Percentiles rank a stretch among this genome's conserved stretches.
Evolutionary conservation across 2,888 invertebrate species (phyloP).

Genomic region (Cenopis cana): DNA sequence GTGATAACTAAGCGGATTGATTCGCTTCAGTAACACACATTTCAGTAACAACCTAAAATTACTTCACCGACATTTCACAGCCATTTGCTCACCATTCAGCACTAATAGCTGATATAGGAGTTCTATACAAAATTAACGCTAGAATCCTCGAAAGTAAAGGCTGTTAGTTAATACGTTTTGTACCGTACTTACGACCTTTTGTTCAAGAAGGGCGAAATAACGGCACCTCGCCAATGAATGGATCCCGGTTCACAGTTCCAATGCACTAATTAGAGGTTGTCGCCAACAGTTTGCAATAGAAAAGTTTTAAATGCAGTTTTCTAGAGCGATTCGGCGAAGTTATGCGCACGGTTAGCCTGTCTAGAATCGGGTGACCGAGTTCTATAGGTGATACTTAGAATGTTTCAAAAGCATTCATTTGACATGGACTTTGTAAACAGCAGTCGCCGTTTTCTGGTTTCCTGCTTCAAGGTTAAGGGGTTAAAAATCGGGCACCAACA

Average conservation of each 20-base stretch:
- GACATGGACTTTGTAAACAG: not conserved
- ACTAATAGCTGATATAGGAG: not conserved
- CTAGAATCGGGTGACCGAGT: not conserved
- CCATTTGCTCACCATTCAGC: not conserved
- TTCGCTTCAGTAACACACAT: not conserved
- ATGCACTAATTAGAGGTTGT: conserved; percentile 63
- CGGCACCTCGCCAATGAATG: conserved; percentile 43
- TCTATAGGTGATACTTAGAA: not conserved
- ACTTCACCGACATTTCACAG: not conserved
- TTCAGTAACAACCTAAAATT: not conserved
- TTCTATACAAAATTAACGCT: conserved; percentile 25
- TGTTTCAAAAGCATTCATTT: not conserved
- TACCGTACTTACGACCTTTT: not conserved
- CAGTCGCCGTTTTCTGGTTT: not conserved
- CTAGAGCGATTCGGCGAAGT: conserved; percentile 6
- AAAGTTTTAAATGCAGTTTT: conserved; percentile 58
- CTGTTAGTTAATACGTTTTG: not conserved
- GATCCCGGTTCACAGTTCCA: conserved; percentile 50
- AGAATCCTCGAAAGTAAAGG: not conserved
- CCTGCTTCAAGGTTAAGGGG: no score
- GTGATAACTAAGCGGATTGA: not conserved
- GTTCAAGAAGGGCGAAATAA: not conserved
- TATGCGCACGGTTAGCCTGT: not conserved
- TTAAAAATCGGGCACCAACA: no score
- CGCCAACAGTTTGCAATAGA: conserved; percentile 55